Percentiles rank a stretch among this genome's conserved stretches.
Conservation (phyloP, 2,113 vertebrate genomes). For the Oreochromis aureus region DNA sequence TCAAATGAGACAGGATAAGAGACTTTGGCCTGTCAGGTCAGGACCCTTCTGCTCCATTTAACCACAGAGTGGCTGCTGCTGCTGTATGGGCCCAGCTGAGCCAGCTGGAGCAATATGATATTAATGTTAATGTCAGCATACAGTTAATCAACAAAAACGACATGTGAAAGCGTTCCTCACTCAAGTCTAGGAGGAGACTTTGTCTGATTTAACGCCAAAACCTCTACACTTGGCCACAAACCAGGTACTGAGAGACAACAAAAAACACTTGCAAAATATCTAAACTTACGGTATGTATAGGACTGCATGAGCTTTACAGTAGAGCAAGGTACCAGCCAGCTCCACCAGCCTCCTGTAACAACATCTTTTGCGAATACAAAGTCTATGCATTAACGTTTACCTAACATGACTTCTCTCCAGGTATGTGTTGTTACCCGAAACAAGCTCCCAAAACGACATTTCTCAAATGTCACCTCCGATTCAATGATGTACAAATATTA, state of each 20-base stretch:
- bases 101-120: not conserved
- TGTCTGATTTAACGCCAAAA: not conserved
- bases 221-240: not conserved
- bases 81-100: not conserved
- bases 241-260: not conserved
- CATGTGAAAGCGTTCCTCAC: not conserved
- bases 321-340: not conserved
- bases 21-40: slow-evolving; percentile 22
- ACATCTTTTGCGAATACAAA: not conserved
- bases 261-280: not conserved
- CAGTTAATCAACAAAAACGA: not conserved
- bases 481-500: accelerated
- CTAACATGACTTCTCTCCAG: not conserved
- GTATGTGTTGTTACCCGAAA: not conserved
- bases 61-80: not conserved
- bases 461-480: not conserved
- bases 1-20: not conserved
- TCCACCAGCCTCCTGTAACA: not conserved
- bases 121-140: not conserved
- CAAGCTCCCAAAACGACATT: not conserved
- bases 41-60: not conserved
- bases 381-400: not conserved
- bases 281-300: not conserved
- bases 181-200: not conserved
- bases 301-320: not conserved